Evolutionary conservation across 2,888 invertebrate genomes (phyloP).

Genomic region (Pollenia angustigena): DNA sequence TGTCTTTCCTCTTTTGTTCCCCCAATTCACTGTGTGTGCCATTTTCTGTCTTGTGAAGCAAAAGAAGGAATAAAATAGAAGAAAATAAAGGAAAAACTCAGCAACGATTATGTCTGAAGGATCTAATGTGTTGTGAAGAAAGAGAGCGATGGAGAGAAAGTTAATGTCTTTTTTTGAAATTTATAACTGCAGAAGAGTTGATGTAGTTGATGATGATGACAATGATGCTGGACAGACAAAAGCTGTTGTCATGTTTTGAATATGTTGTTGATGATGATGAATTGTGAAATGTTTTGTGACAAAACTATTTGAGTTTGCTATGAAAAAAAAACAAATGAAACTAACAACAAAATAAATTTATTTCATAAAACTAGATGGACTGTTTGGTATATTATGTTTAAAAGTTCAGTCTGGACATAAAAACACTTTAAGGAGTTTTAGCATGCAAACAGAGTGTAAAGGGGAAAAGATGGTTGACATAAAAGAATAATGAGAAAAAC

Average conservation of each 20-base stretch:
- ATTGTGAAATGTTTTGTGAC: slow-evolving; percentile 67
- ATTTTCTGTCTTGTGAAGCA: slow-evolving; percentile 41
- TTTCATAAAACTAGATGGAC: slow-evolving; percentile 63
- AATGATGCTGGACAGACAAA: slow-evolving; percentile 22
- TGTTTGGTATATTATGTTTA: slow-evolving; percentile 44
- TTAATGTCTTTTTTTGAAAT: slow-evolving; percentile 62
- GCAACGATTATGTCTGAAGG: slow-evolving; percentile 73
- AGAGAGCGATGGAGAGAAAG: slow-evolving; percentile 39
- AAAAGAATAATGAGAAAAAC: slow-evolving; percentile 42
- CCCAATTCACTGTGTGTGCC: slow-evolving; percentile 10
- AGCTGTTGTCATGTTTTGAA: slow-evolving; percentile 67
- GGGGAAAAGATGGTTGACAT: not conserved
- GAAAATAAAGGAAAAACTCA: slow-evolving; percentile 23
- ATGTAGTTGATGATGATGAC: slow-evolving; percentile 36
- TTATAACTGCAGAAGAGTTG: slow-evolving; percentile 61
- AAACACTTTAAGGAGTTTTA: not conserved
- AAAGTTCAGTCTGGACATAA: slow-evolving; percentile 3
- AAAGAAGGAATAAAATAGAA: not conserved
- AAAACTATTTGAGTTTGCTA: slow-evolving; percentile 56
- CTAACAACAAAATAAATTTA: slow-evolving; percentile 64
- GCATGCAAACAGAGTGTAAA: not conserved
- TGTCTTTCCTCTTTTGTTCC: slow-evolving; percentile 40
- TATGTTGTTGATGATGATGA: slow-evolving; percentile 68
- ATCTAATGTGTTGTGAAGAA: slow-evolving; percentile 67
- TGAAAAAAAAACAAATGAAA: slow-evolving; percentile 21